Base-by-base conservation (phyloP, 2,113 vertebrate species). In the Amazona vittata region DNA sequence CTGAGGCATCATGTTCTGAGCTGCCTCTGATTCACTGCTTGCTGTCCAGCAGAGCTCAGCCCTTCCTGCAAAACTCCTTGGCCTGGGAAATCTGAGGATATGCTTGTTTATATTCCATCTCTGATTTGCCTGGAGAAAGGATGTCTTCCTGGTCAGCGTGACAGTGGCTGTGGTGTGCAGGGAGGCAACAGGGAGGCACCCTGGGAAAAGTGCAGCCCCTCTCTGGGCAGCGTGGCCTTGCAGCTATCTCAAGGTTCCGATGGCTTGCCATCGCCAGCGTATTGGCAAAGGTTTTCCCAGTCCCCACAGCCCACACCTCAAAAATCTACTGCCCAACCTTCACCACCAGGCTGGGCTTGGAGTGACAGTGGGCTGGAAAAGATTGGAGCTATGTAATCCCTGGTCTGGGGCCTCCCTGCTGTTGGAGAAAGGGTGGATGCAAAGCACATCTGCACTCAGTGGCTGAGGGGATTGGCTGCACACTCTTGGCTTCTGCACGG, bases 21-120 rank as follows among this genome's bases (percentile, higher is more conserved):
- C 57, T 75, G 86, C 33, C 39, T 90, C 76, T 94, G 88, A 96
- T 63, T 96, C 88, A 94, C 44, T 37, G 52, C 44, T 78, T 75
- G 6, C 64, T 84, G 83, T 57, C 49, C 57, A 53, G 13, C 25
- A 31, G 17, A 55, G 65, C 62, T 95, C 77, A 82, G 52, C 65
- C 26, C 39, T 93, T 96, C 73, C 86, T 84, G 89, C 21, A 84
- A 84, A 95, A 60, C 6, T 84, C 75, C 75, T 35, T 73, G 39
- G 47, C 35, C 29, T 49, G 77, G 77, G 24, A 95, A 95, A 57
- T 73, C 74, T 10, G 6, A 84, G 62, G 62, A 91, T 55, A 31
- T 65, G 43, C 29, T 47, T 82, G 10, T 64, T 70, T 26, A 14
- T 28, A 50, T 64, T 37, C 50, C 3, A 2, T 46, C 49, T 74